These are phyloP conservation scores for Brachirus orientalis DNA, from an alignment of 2,113 vertebrate species.

Conservation along the genomic window DNA sequence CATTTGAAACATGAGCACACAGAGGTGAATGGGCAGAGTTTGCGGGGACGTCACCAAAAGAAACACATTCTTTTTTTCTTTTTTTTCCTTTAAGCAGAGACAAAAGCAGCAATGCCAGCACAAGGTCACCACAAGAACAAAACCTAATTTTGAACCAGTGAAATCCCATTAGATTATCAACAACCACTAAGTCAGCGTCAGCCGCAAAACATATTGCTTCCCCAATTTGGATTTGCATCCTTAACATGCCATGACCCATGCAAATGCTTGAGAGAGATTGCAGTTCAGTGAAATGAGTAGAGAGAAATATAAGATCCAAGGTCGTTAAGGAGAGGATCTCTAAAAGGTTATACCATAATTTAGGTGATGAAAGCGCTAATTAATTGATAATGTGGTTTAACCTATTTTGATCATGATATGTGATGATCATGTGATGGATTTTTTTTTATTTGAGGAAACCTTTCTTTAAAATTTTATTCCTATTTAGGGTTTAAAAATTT, in stretches of 20 bases:
- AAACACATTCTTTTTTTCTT: not conserved
- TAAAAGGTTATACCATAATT: too few relatives aligned
- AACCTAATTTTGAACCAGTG: not conserved
- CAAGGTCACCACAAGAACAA: not conserved
- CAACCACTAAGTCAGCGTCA: not conserved
- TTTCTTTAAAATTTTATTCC: too few relatives aligned
- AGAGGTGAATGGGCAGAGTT: not conserved
- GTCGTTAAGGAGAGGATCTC: too few relatives aligned
- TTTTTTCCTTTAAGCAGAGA: not conserved
- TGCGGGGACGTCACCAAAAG: not conserved
- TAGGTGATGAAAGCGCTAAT: too few relatives aligned
- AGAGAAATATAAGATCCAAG: too few relatives aligned
- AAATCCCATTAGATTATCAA: not conserved
- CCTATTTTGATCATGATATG: too few relatives aligned
- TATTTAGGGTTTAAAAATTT: too few relatives aligned
- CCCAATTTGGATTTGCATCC: not conserved
- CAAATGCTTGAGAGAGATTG: not conserved
- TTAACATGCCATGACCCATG: not conserved
- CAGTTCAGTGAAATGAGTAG: not conserved
- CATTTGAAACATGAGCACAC: conserved; percentile 32
- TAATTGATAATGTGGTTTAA: too few relatives aligned
- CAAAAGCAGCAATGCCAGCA: not conserved
- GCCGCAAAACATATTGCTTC: not conserved
- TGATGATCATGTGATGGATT: too few relatives aligned
- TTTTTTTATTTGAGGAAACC: too few relatives aligned